These are phyloP conservation scores for Hyperoplus lanceolatus DNA, from an alignment of 2,797 vertebrate genomes.

Conservation along the genomic window DNA sequence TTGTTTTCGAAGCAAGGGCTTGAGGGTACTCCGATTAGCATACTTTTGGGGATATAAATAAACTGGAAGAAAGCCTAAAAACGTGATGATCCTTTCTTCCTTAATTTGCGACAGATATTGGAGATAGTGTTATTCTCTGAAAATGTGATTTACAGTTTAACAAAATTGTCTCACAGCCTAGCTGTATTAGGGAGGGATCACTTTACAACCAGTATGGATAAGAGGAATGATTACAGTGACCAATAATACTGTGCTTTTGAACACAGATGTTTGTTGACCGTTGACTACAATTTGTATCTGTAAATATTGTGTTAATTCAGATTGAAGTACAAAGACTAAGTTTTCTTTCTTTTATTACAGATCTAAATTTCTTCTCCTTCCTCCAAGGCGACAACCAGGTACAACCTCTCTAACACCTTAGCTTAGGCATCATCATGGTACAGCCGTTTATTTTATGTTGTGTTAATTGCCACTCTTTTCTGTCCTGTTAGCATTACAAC, in stretches of 20 bases:
- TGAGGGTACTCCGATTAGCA: no score
- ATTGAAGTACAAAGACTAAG: constrained; percentile 2
- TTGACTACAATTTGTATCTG: not conserved
- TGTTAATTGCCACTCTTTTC: constrained; percentile 4
- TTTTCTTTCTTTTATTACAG: constrained; percentile 79
- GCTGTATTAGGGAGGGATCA: not conserved
- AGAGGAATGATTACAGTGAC: not conserved
- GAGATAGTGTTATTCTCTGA: no score
- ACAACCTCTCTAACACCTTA: constrained; percentile 38
- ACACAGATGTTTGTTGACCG: not conserved
- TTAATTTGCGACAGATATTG: not conserved
- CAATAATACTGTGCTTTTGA: not conserved
- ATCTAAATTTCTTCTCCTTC: constrained; percentile 99
- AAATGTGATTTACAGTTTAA: not conserved
- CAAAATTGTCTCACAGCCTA: not conserved
- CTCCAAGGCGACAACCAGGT: constrained; percentile 99
- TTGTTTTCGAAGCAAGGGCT: no score
- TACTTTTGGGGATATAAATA: no score
- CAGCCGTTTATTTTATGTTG: not conserved
- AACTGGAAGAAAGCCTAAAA: no score
- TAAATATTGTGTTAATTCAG: not conserved
- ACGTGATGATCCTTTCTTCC: not conserved
- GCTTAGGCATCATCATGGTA: not conserved
- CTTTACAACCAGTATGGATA: not conserved
- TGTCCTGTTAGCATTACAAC: constrained; percentile 92